Evolutionary conservation across 1,140 invertebrate genomes (phyloP), one percentile per base, ranked within the genome.

Genomic region (Coelopa frigida): DNA sequence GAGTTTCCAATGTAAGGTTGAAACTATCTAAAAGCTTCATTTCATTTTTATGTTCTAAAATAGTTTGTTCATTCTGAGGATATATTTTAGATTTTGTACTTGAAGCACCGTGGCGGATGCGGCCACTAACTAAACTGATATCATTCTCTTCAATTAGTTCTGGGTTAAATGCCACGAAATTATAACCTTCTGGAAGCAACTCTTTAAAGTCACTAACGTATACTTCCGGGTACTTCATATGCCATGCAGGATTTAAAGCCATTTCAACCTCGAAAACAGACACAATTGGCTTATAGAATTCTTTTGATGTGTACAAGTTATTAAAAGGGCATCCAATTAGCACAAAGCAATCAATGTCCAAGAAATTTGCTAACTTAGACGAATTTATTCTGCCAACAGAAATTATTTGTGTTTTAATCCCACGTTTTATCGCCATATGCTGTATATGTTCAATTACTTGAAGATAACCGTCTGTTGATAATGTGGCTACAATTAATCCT

Each of bases 191-290:
- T 39, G 81, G 79, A 20, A 92, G 64, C 38, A 93, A 63, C 55
- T 87, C 74, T 53, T 79, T 75, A 67, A 89, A 94, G 61, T 93
- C 86, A 33, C 82, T 80, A 14, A 83, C 73, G 66, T 87, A 87
- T 14, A 62, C 64, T 22, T 81, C 75, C 51, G 73, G 68, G 61
- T 75, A 74, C 57, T 75, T 74, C 55, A 75, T 68, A 70, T 85
- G 56, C 67, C 67, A 70, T 58, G 45, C 74, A 61, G 55, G 71
- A 74, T 87, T 87, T 32, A 91, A 77, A 4, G 93, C 94, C 24
- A 94, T 73, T 73, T 97, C 94, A 29, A 95, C 73, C 72, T 98
- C 94, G 72, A 81, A 93, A 4, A 92, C 86, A n/a, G 89, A 91
- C 2, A 94, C 79, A 37, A 98, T 80, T 5, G 93, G 91, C 58